Evolutionary conservation across 2,797 vertebrate genomes (phyloP).

Genomic region (Pantherophis alleghaniensis): DNA sequence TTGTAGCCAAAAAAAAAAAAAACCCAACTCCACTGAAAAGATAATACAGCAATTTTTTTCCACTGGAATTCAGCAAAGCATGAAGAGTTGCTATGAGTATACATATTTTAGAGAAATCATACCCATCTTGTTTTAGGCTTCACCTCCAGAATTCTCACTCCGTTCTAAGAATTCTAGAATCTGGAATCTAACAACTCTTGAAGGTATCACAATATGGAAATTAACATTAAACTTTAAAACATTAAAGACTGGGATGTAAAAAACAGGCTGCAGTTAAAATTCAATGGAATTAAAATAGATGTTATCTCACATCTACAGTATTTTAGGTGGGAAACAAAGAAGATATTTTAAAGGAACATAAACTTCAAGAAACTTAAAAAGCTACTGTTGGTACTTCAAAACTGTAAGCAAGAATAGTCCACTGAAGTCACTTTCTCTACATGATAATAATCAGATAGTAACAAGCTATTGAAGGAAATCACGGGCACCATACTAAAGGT

Average conservation of each 20-base stretch:
- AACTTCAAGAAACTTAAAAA: neutral
- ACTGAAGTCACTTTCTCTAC: neutral
- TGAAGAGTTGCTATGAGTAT: neutral
- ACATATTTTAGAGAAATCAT: neutral
- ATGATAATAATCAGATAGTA: neutral
- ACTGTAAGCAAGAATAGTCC: neutral
- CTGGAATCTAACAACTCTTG: neutral
- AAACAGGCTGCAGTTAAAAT: neutral
- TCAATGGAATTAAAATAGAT: neutral
- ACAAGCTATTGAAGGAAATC: neutral
- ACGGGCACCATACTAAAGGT: neutral
- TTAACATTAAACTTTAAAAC: neutral
- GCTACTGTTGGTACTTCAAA: neutral
- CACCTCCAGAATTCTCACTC: neutral
- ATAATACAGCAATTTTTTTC: neutral
- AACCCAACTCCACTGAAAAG: neutral
- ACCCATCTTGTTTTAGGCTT: neutral
- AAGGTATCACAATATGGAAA: neutral
- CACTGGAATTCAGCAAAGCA: neutral
- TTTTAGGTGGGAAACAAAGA: neutral
- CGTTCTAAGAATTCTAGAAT: neutral
- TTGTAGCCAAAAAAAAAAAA: neutral
- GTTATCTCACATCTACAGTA: neutral
- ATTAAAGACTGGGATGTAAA: neutral
- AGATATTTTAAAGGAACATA: neutral